Conservation (phyloP, 2,888 invertebrate species). For the Sepioteuthis lessoniana region DNA sequence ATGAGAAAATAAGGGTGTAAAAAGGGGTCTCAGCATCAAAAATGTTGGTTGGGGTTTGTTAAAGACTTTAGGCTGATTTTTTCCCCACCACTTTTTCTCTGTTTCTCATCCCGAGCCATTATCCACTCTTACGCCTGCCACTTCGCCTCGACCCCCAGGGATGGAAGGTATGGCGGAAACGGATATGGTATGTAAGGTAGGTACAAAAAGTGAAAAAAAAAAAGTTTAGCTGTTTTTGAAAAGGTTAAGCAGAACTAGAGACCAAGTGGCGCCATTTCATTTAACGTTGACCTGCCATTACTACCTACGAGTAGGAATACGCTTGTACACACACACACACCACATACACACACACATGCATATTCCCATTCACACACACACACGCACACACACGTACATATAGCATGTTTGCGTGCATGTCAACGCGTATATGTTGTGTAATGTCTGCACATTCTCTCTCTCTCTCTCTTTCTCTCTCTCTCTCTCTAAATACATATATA, state of each 20-base stretch:
- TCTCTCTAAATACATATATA: too few relatives aligned
- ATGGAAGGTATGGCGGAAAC: conserved; percentile 33
- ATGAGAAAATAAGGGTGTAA: background rate
- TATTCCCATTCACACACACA: too few relatives aligned
- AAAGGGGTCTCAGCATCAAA: background rate
- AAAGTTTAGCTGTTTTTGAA: conserved; percentile 25
- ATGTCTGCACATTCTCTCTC: too few relatives aligned
- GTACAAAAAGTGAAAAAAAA: background rate
- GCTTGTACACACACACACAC: background rate
- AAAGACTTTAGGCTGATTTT: background rate
- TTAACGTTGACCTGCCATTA: background rate
- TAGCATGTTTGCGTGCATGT: background rate
- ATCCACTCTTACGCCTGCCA: background rate
- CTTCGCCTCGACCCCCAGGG: background rate
- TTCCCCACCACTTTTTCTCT: background rate
- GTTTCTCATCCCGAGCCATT: too few relatives aligned
- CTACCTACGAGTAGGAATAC: background rate
- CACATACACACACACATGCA: too few relatives aligned
- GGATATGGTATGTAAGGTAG: background rate
- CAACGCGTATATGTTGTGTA: background rate
- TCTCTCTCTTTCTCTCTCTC: too few relatives aligned
- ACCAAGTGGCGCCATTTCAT: background rate
- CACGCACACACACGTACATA: too few relatives aligned
- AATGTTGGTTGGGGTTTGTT: background rate
- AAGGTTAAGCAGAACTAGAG: background rate